Conservation (phyloP, 2,113 vertebrate species). For the Hiodon alosoides region DNA sequence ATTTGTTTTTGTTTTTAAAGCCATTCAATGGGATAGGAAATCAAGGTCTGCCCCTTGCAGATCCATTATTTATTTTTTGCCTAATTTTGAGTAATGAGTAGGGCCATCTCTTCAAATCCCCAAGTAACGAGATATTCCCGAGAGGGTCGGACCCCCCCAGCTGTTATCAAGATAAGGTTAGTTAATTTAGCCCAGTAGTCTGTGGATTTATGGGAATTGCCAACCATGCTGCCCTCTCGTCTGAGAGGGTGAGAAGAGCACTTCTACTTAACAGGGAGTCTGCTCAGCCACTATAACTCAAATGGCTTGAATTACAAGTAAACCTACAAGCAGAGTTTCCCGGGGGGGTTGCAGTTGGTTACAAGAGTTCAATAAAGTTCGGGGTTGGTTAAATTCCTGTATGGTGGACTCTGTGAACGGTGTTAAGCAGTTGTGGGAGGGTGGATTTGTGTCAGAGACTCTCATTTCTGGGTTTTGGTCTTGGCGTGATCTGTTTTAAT, state of each 20-base stretch:
- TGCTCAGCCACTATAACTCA: not conserved
- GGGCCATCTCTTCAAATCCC: not conserved
- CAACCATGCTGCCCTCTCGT: not conserved
- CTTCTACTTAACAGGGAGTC: not conserved
- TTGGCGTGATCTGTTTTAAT: not conserved
- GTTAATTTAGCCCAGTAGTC: not conserved
- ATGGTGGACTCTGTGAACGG: not conserved
- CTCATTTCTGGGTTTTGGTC: not conserved
- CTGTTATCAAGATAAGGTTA: slow-evolving; percentile 10
- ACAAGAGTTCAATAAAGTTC: not conserved
- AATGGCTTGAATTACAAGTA: not conserved
- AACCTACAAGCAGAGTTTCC: not conserved
- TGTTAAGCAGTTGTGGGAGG: not conserved
- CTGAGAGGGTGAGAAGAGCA: not conserved
- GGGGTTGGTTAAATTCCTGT: not conserved
- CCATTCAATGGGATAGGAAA: not conserved
- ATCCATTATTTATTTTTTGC: slow-evolving; percentile 6
- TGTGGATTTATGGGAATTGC: not conserved
- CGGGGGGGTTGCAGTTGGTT: not conserved
- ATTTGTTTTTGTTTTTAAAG: not conserved
- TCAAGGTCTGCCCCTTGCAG: not conserved
- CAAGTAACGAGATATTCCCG: not conserved
- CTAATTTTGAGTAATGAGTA: slow-evolving; percentile 18
- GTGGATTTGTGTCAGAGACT: not conserved
- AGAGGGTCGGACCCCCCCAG: not conserved